phyloP scores from a whole-genome alignment of 2,797 vertebrate genomes.

The Merluccius polli region DNA sequence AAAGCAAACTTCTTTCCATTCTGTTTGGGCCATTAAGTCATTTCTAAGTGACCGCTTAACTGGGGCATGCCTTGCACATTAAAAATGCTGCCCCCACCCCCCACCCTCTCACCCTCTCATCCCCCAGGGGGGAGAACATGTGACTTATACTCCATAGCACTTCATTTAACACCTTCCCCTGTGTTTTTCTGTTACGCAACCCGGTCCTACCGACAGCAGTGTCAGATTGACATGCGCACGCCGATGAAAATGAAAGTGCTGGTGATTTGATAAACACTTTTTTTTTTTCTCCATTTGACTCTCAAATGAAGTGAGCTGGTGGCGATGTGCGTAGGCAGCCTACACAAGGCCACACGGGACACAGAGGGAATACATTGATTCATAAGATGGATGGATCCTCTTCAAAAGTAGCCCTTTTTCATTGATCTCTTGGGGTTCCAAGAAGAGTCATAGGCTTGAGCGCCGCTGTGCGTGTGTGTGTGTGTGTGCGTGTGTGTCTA shows the following conservation, averaged over 20 bases:
- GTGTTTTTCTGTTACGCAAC: conserved; percentile 49
- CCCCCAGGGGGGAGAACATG: conserved; percentile 40
- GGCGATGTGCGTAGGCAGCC: conserved; percentile 31
- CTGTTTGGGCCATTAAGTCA: conserved; percentile 25
- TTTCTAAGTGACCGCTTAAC: conserved; percentile 19
- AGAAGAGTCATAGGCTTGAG: conserved; percentile 18
- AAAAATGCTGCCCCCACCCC: background rate
- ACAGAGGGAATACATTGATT: conserved; percentile 8
- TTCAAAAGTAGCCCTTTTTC: conserved; percentile 19
- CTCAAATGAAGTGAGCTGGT: conserved; percentile 19
- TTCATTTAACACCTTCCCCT: conserved; percentile 59
- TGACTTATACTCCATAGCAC: conserved; percentile 48
- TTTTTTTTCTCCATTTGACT: conserved; percentile 14
- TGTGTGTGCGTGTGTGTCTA: background rate
- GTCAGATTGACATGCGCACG: conserved; percentile 35
- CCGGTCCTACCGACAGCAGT: conserved; percentile 45
- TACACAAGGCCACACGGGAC: conserved; percentile 37
- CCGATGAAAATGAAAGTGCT: conserved; percentile 6
- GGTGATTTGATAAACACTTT: background rate
- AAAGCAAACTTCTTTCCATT: conserved; percentile 9
- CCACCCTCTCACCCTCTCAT: conserved; percentile 6
- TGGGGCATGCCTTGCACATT: conserved; percentile 23
- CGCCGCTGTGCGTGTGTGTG: background rate
- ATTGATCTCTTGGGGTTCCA: conserved; percentile 41
- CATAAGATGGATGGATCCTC: conserved; percentile 34